A percentile compares a stretch with the other conserved stretches of the same genome.
These are phyloP conservation scores for Toxostoma redivivum DNA, from an alignment of 2,113 vertebrate genomes.

Conservation along the genomic window DNA sequence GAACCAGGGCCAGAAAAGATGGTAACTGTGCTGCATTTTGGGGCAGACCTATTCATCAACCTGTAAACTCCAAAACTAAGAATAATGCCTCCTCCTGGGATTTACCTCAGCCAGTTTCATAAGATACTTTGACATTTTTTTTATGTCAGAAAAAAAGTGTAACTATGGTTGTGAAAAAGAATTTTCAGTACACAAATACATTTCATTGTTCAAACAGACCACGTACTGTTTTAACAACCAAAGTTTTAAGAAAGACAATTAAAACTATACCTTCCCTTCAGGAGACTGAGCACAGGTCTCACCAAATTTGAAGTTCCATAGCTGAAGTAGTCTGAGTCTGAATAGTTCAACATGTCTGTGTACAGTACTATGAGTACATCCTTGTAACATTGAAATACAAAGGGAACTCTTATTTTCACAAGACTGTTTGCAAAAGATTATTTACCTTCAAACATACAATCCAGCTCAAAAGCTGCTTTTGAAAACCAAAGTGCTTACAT, in stretches of 20 bases:
- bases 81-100: background rate
- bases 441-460: background rate
- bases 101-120: background rate
- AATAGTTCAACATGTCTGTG: background rate
- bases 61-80: background rate
- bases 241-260: background rate
- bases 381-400: background rate
- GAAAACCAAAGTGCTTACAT: background rate
- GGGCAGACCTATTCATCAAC: background rate
- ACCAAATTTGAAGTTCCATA: background rate
- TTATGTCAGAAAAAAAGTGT: background rate
- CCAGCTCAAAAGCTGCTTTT: background rate
- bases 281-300: background rate
- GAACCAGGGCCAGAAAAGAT: background rate
- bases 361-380: background rate
- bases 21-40: background rate
- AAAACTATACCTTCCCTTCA: background rate
- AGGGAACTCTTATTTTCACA: background rate
- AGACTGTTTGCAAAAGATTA: background rate
- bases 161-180: background rate
- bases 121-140: rapidly evolving
- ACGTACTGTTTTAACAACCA: background rate
- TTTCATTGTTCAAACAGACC: background rate
- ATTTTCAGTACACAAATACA: background rate
- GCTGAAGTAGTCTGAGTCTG: background rate